Percentiles rank a stretch among this genome's conserved stretches.
Conservation (phyloP, 1,140 invertebrate species). For the Brachionus asplanchnoidis region DNA sequence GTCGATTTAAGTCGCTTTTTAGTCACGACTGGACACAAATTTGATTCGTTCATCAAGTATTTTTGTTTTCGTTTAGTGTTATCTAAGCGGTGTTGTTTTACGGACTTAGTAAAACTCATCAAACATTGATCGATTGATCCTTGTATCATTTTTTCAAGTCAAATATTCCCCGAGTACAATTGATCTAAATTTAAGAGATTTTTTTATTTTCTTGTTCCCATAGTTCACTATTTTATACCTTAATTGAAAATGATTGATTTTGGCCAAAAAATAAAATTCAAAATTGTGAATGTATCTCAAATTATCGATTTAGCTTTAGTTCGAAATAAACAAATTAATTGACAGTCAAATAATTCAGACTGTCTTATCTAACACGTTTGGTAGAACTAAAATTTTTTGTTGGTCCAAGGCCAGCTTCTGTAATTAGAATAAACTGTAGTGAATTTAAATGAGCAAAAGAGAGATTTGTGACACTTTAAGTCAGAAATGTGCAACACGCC, state of each 20-base stretch:
- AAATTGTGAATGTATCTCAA: not conserved
- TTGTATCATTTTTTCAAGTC: conserved; percentile 25
- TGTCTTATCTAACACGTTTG: conserved; percentile 24
- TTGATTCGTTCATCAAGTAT: conserved; percentile 22
- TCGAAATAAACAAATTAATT: conserved; percentile 33
- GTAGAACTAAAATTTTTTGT: not conserved
- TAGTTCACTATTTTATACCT: not conserved
- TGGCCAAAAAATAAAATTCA: not conserved
- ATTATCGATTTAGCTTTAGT: not conserved
- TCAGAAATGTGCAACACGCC: not conserved
- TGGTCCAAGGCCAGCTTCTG: not conserved
- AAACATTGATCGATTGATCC: conserved; percentile 24
- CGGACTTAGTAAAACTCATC: conserved; percentile 5
- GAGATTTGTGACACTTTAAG: conserved; percentile 5
- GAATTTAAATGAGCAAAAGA: conserved; percentile 9
- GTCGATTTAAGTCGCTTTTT: not conserved
- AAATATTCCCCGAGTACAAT: conserved; percentile 13
- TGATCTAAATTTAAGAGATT: not conserved
- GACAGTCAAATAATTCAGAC: not conserved
- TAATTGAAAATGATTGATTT: not conserved
- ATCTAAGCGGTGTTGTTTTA: not conserved
- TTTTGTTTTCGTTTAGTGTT: not conserved
- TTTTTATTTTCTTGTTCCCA: conserved; percentile 17
- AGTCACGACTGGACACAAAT: not conserved
- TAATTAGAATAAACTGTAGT: not conserved